A percentile compares a stretch with the other conserved stretches of the same genome.
phyloP scores from a whole-genome alignment of 1,140 invertebrate species.

The Triops cancriformis region DNA sequence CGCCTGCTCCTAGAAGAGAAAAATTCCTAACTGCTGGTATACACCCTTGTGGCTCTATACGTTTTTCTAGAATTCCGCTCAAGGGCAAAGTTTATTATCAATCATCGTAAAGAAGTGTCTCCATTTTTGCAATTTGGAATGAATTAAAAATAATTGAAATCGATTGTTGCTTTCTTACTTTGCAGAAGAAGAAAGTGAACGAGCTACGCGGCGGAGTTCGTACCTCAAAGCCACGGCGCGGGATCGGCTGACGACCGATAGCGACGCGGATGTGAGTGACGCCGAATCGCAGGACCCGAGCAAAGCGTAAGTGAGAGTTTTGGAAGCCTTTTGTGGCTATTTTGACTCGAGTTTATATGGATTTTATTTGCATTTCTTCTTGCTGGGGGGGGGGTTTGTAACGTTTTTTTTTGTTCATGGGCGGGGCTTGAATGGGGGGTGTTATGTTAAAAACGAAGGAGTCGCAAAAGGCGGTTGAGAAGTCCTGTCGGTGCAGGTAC shows the following conservation, averaged over 20 bases:
- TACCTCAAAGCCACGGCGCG: constrained; percentile 75
- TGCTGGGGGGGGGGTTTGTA: too few relatives aligned
- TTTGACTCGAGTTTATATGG: background rate
- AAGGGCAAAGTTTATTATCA: background rate
- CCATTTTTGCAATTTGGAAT: too few relatives aligned
- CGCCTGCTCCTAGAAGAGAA: background rate
- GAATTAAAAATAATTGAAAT: background rate
- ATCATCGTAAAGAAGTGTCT: too few relatives aligned
- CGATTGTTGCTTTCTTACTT: constrained; percentile 30
- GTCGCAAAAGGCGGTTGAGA: background rate
- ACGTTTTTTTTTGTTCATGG: too few relatives aligned
- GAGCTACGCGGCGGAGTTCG: constrained; percentile 73
- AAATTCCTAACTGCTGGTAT: background rate
- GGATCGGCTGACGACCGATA: constrained; percentile 38
- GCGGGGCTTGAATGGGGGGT: too few relatives aligned
- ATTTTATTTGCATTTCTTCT: background rate
- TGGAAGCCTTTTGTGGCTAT: background rate
- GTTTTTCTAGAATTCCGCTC: too few relatives aligned
- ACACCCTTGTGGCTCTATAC: background rate
- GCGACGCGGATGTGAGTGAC: constrained; percentile 20
- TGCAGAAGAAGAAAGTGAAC: constrained; percentile 62
- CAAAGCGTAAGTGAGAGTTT: background rate
- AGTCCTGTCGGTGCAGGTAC: background rate
- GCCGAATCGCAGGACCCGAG: constrained; percentile 3
- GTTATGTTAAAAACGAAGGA: background rate